phyloP scores from a whole-genome alignment of 2,888 invertebrate genomes.

The Erebia epiphron region DNA sequence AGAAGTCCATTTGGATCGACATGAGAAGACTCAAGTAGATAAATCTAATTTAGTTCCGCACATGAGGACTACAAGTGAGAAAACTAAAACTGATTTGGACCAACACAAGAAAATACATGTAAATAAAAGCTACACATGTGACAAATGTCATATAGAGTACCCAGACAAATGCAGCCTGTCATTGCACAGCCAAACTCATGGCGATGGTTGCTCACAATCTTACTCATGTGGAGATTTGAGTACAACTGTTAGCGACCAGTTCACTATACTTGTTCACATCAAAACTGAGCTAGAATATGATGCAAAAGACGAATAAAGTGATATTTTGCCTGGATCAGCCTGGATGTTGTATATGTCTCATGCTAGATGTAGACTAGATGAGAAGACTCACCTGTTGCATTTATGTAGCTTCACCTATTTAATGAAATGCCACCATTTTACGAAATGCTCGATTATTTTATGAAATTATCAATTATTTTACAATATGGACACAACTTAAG shows the following conservation, averaged over 20 bases:
- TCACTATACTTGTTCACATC: neutral
- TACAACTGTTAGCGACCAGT: neutral
- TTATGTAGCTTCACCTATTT: no score
- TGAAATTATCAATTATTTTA: no score
- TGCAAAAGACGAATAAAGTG: neutral
- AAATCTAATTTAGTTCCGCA: neutral
- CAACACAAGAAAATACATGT: neutral
- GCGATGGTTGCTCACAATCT: neutral
- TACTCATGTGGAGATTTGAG: neutral
- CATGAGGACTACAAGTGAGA: neutral
- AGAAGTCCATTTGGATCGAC: neutral
- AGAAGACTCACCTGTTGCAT: no score
- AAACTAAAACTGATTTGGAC: neutral
- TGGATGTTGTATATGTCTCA: no score
- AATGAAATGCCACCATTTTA: no score
- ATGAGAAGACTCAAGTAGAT: neutral
- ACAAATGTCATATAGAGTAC: neutral
- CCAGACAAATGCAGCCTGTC: conserved; percentile 3
- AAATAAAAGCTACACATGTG: conserved; percentile 4
- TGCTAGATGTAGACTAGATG: no score
- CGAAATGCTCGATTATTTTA: no score
- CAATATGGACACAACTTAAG: no score
- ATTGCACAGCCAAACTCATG: neutral
- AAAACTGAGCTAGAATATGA: neutral
- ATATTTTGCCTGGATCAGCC: neutral